Conservation (phyloP, 2,113 vertebrate genomes). For the Nannospalax galili region DNA sequence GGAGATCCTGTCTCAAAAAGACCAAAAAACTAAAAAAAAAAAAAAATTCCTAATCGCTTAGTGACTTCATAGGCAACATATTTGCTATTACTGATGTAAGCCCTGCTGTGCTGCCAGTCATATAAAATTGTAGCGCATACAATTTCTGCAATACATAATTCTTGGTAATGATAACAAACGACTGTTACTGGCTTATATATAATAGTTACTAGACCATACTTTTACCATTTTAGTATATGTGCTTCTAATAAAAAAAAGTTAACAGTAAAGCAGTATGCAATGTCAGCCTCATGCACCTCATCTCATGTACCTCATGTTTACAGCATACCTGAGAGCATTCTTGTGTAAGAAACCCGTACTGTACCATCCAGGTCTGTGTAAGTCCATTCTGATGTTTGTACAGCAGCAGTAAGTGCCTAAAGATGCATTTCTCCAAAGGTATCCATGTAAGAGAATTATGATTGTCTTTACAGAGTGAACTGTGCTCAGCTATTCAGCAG, state of each 20-base stretch:
- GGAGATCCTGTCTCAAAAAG: too few species aligned
- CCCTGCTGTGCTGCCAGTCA: neutral
- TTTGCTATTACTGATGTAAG: neutral
- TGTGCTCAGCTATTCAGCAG: neutral
- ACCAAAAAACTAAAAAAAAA: too few species aligned
- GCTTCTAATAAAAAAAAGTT: neutral
- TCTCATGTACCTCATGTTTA: neutral
- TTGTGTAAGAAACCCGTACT: too few species aligned
- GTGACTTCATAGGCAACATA: neutral
- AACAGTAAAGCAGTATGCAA: neutral
- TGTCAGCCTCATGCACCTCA: neutral
- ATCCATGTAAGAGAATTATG: neutral
- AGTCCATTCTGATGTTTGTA: neutral
- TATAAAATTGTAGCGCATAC: neutral
- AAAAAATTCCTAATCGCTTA: too few species aligned
- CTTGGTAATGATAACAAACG: neutral
- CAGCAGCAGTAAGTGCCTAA: neutral
- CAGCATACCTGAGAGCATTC: too few species aligned
- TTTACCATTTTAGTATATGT: neutral
- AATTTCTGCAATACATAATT: neutral
- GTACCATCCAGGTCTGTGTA: neutral
- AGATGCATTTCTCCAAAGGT: neutral
- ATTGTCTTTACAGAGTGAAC: slow-evolving; percentile 6
- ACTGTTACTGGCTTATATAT: neutral
- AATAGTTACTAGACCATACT: neutral